phyloP scores from a whole-genome alignment of 1,140 invertebrate genomes.

The Anastrepha obliqua region DNA sequence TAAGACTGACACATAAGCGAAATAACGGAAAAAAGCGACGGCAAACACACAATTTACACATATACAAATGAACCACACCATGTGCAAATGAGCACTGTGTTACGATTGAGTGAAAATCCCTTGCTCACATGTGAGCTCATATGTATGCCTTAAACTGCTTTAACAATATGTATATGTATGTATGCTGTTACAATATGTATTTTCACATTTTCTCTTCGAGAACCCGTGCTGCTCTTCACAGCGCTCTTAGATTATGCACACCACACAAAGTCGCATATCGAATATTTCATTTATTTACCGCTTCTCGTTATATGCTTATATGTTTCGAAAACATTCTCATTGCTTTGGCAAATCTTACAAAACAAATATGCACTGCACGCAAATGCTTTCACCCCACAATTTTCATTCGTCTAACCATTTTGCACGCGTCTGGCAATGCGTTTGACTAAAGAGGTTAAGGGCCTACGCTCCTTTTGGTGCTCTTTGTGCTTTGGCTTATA shows the following conservation, averaged over 20 bases:
- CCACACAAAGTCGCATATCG: background rate
- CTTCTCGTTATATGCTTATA: background rate
- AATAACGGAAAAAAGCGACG: no score
- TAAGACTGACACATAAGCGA: background rate
- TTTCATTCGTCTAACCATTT: background rate
- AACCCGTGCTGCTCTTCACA: background rate
- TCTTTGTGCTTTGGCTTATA: slow-evolving; percentile 16
- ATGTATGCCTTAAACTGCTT: background rate
- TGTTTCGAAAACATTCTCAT: background rate
- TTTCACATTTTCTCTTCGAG: background rate
- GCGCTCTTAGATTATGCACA: background rate
- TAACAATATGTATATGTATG: background rate
- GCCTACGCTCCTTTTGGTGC: background rate
- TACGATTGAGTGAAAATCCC: background rate
- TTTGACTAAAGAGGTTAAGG: slow-evolving; percentile 42
- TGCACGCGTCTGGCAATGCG: background rate
- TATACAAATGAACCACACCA: background rate
- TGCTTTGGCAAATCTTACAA: background rate
- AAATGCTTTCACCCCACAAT: background rate
- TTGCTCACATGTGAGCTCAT: background rate
- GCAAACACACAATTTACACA: no score
- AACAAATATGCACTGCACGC: background rate
- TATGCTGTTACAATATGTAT: background rate
- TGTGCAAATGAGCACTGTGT: slow-evolving; percentile 14
- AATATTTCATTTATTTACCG: background rate